Conservation (phyloP, 1,140 invertebrate species). For the Drosophila rufa region DNA sequence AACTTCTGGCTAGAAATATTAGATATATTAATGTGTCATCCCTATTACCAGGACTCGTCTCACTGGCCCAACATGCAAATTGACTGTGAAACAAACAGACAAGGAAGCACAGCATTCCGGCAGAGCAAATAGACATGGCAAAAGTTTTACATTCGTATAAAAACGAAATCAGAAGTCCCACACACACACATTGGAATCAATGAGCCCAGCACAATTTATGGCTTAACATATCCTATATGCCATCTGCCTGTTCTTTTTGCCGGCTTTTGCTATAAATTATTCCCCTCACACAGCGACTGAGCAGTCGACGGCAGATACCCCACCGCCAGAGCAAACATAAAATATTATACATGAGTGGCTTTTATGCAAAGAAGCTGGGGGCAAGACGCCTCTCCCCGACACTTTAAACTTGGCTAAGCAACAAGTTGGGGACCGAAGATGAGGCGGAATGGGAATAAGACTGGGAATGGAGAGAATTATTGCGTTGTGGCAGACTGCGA, state of each 20-base stretch:
- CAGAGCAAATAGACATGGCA: slow-evolving; percentile 45
- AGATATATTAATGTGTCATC: not conserved
- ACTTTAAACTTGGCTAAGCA: slow-evolving; percentile 51
- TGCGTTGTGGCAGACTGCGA: slow-evolving; percentile 27
- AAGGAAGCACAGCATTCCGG: slow-evolving; percentile 13
- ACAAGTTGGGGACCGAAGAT: slow-evolving; percentile 46
- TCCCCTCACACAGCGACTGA: slow-evolving; percentile 6
- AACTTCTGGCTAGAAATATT: too few species aligned
- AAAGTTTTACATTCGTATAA: slow-evolving; percentile 49
- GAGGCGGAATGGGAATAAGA: not conserved
- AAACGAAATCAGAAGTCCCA: slow-evolving; percentile 67
- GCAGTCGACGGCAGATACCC: slow-evolving; percentile 7
- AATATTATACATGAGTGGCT: slow-evolving; percentile 71
- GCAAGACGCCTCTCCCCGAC: slow-evolving; percentile 18
- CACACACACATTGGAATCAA: slow-evolving; percentile 52
- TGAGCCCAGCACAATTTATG: slow-evolving; percentile 66
- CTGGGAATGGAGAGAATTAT: slow-evolving; percentile 9
- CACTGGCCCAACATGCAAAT: slow-evolving; percentile 46
- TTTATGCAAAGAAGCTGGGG: slow-evolving; percentile 50
- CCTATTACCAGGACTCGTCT: slow-evolving; percentile 8
- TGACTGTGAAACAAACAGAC: slow-evolving; percentile 37
- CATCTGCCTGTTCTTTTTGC: slow-evolving; percentile 38
- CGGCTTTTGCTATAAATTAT: slow-evolving; percentile 62
- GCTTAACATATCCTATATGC: slow-evolving; percentile 47
- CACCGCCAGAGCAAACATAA: slow-evolving; percentile 47